Conservation (phyloP, 2,113 vertebrate genomes). For the Osmerus eperlanus region DNA sequence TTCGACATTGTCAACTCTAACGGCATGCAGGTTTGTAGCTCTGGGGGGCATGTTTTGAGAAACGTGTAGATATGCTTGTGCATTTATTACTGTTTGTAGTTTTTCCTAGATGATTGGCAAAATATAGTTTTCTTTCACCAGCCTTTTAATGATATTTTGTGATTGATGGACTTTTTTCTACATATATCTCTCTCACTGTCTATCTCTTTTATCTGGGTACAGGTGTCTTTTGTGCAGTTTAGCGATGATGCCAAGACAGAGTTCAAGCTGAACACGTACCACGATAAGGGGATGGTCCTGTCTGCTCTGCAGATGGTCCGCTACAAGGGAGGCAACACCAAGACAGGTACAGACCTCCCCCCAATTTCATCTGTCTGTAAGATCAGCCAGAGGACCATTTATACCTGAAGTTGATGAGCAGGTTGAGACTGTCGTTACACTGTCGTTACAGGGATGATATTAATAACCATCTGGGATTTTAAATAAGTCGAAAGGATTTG, state of each 20-base stretch:
- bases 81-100: background rate
- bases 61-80: background rate
- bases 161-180: slow-evolving; percentile 3
- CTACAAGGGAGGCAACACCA: slow-evolving; percentile 97
- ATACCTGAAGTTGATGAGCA: too few species aligned
- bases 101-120: background rate
- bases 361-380: background rate
- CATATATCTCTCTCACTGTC: background rate
- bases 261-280: slow-evolving; percentile 93
- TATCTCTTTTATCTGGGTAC: slow-evolving; percentile 45
- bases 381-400: too few species aligned
- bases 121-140: background rate
- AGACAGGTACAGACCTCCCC: slow-evolving; percentile 78
- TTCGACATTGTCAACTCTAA: slow-evolving; percentile 85
- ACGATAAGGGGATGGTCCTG: slow-evolving; percentile 85
- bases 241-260: slow-evolving; percentile 96
- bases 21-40: slow-evolving; percentile 88
- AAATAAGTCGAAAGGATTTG: too few species aligned
- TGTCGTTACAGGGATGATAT: too few species aligned
- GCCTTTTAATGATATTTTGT: background rate
- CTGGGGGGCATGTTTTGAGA: background rate
- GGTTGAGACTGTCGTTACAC: too few species aligned
- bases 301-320: slow-evolving; percentile 87
- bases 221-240: slow-evolving; percentile 96
- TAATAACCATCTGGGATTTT: too few species aligned